These are phyloP conservation scores for Tetheella fluctuosa DNA, from an alignment of 2,888 invertebrate species.

Conservation along the genomic window DNA sequence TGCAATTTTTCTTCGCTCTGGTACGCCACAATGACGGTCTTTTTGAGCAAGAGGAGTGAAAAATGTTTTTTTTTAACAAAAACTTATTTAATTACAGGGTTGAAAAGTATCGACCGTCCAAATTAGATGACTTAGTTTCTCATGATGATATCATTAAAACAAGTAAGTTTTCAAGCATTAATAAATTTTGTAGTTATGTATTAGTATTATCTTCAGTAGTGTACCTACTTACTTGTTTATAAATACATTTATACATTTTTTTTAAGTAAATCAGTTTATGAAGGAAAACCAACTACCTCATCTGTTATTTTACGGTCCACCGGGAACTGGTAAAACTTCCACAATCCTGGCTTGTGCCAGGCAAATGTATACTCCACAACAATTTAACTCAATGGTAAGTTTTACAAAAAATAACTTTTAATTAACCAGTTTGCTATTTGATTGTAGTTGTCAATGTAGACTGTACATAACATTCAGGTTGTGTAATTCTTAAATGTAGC, in stretches of 20 bases:
- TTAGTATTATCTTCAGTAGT: too few relatives aligned
- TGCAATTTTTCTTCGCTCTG: too few relatives aligned
- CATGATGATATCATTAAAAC: conserved; percentile 98
- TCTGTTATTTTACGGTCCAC: conserved; percentile 98
- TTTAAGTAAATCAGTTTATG: conserved; percentile 93
- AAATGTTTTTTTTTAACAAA: too few relatives aligned
- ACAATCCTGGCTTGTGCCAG: conserved; percentile 98
- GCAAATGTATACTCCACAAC: conserved; percentile 94
- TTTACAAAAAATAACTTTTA: too few relatives aligned
- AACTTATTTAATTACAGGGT: conserved; percentile 90
- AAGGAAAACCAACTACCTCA: conserved; percentile 96
- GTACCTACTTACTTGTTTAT: too few relatives aligned
- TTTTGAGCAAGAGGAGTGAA: too few relatives aligned
- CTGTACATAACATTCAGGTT: too few relatives aligned
- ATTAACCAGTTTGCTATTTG: background rate
- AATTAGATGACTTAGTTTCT: conserved; percentile 96
- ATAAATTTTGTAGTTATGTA: too few relatives aligned
- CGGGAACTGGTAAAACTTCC: conserved; percentile 99
- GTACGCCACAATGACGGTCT: too few relatives aligned
- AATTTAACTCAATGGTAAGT: conserved; percentile 96
- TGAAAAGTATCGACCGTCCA: conserved; percentile 98
- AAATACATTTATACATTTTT: too few relatives aligned
- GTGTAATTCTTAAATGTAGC: too few relatives aligned
- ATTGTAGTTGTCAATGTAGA: too few relatives aligned
- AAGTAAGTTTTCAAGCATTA: conserved; percentile 85